Percentiles rank a stretch among this genome's conserved stretches.
Evolutionary conservation across 2,797 vertebrate species (phyloP).

Genomic region (Lepilemur ruficaudatus): DNA sequence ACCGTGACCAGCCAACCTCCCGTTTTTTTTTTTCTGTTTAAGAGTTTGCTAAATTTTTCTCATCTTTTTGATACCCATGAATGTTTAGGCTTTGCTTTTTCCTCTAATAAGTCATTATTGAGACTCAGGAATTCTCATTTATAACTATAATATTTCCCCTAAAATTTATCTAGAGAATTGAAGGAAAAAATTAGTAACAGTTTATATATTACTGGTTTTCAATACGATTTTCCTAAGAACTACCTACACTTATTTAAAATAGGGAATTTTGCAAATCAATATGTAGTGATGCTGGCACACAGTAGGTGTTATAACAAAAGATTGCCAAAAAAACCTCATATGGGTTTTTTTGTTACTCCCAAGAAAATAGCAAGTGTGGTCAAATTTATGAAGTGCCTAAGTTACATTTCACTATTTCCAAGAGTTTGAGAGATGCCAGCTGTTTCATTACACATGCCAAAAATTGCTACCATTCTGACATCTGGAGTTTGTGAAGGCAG

Average conservation of each 20-base stretch:
- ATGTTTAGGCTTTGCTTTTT: constrained; percentile 8
- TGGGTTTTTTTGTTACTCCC: background rate
- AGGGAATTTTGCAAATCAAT: background rate
- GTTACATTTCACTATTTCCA: constrained; percentile 17
- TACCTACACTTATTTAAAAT: constrained; percentile 35
- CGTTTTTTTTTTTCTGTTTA: background rate
- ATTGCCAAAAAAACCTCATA: background rate
- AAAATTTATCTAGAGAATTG: constrained; percentile 22
- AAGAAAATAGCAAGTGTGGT: constrained; percentile 36
- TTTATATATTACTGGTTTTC: constrained; percentile 20
- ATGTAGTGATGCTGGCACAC: background rate
- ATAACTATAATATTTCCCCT: background rate
- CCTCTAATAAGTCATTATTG: background rate
- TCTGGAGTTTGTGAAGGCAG: background rate
- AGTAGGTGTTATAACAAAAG: background rate
- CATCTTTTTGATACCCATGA: background rate
- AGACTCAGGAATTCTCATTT: constrained; percentile 43
- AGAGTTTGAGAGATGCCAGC: constrained; percentile 15
- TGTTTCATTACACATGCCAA: background rate
- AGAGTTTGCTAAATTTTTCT: constrained; percentile 19
- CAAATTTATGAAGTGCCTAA: constrained; percentile 41
- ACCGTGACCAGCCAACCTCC: background rate
- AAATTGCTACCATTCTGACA: background rate
- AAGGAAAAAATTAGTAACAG: background rate
- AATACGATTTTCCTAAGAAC: constrained; percentile 23